phyloP scores from a whole-genome alignment of 2,888 invertebrate species.

The Mylabris sibirica region DNA sequence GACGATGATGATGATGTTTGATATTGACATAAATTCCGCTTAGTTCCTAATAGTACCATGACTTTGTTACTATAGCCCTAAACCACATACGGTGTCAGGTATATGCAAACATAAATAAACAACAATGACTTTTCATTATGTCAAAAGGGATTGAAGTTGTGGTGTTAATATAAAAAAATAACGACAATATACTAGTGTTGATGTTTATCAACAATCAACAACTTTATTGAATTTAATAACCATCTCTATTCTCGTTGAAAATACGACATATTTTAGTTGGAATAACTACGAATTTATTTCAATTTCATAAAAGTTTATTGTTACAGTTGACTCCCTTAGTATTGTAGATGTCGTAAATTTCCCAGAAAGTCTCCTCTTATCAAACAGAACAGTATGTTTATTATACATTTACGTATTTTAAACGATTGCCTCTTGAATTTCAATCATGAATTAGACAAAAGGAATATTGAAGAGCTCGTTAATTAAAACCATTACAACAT shows the following conservation, averaged over 20 bases:
- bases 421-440: too few relatives aligned
- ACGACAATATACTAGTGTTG: not conserved
- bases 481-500: too few relatives aligned
- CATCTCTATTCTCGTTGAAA: not conserved
- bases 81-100: not conserved
- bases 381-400: not conserved
- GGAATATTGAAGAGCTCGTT: too few relatives aligned
- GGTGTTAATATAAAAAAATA: not conserved
- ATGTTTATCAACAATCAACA: constrained; percentile 2
- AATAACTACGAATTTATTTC: not conserved
- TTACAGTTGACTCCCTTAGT: not conserved
- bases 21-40: constrained; percentile 7
- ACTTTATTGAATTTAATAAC: not conserved
- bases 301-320: not conserved
- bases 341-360: not conserved
- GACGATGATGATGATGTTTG: not conserved
- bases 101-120: not conserved
- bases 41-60: not conserved
- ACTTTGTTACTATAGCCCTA: not conserved
- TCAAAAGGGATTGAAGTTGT: not conserved
- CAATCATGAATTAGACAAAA: too few relatives aligned
- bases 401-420: too few relatives aligned
- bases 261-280: not conserved
- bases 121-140: not conserved
- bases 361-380: not conserved